Percentiles rank a stretch among this genome's conserved stretches.
Conservation (phyloP, 1,140 invertebrate species). For the Zaprionus inermis region DNA sequence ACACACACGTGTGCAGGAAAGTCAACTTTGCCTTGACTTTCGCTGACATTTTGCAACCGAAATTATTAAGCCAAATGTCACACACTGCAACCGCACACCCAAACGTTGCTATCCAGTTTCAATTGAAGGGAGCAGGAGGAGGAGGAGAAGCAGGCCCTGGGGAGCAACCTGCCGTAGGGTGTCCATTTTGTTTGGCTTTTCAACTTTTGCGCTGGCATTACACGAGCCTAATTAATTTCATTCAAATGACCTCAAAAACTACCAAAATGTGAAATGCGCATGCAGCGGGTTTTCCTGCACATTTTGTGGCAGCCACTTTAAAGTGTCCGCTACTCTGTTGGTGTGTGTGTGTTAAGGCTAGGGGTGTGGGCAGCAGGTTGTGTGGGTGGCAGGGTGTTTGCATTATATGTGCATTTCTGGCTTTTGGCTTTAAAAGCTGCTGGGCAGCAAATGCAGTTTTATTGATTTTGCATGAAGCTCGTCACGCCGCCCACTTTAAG, state of each 20-base stretch:
- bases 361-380: no score
- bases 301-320: conserved; percentile 40
- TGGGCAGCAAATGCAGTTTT: conserved; percentile 42
- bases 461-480: conserved; percentile 52
- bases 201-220: conserved; percentile 56
- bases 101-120: no score
- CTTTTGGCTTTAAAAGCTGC: conserved; percentile 26
- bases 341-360: neutral
- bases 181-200: conserved; percentile 55
- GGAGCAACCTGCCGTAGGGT: neutral
- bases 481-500: conserved; percentile 2
- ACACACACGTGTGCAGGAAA: neutral
- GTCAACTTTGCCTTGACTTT: conserved; percentile 72
- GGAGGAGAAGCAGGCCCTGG: neutral
- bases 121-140: no score
- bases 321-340: conserved; percentile 11
- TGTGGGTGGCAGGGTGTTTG: neutral
- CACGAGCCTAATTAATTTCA: conserved; percentile 74
- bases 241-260: conserved; percentile 58
- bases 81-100: conserved; percentile 33
- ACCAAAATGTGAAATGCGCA: conserved; percentile 52
- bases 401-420: conserved; percentile 31
- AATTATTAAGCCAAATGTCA: conserved; percentile 62
- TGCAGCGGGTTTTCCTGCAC: conserved; percentile 41
- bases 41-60: conserved; percentile 45